Evolutionary conservation across 2,797 vertebrate genomes (phyloP).

Genomic region (Heliangelus exortis): DNA sequence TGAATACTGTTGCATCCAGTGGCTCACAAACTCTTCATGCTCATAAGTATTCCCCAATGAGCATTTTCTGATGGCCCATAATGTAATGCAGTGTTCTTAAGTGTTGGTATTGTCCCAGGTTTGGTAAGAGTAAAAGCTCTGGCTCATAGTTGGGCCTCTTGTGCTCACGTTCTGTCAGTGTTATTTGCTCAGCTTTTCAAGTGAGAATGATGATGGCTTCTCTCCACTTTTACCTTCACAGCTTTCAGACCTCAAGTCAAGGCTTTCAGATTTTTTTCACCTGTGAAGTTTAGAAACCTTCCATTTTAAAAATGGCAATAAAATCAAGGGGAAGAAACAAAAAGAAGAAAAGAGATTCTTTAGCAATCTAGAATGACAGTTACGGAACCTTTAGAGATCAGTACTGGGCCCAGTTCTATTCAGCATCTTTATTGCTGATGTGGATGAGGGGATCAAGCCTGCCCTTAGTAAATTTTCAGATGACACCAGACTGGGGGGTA

Average conservation of each 20-base stretch:
- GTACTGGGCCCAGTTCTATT: too few species aligned
- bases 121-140: neutral
- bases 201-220: neutral
- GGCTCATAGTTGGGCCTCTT: neutral
- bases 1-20: neutral
- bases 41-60: neutral
- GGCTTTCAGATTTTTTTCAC: neutral
- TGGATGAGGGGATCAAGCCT: too few species aligned
- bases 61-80: neutral
- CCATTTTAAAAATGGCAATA: neutral
- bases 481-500: too few species aligned
- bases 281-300: neutral
- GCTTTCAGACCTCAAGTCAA: neutral
- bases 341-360: neutral
- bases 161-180: neutral
- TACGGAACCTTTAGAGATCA: neutral
- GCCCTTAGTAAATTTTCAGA: too few species aligned
- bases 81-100: neutral
- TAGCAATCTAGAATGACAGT: neutral
- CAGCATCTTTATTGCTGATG: too few species aligned
- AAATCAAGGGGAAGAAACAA: neutral
- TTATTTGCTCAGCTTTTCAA: neutral
- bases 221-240: neutral
- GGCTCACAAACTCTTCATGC: slow-evolving; percentile 17
- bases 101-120: neutral